A percentile compares a stretch with the other conserved stretches of the same genome.
phyloP scores from a whole-genome alignment of 2,888 invertebrate species.

The Cenopis cana region DNA sequence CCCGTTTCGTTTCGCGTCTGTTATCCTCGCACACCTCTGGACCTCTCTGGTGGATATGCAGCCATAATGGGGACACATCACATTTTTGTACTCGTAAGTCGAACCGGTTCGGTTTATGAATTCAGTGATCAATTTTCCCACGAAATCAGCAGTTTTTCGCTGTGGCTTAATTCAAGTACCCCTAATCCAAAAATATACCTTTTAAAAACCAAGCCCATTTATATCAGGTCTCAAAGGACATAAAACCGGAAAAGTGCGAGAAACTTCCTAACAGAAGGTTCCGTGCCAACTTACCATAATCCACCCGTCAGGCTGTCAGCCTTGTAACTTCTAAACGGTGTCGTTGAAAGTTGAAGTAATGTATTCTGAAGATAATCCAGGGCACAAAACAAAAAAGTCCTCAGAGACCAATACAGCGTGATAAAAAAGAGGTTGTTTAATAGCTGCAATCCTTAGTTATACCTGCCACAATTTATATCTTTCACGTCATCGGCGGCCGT shows the following conservation, averaged over 20 bases:
- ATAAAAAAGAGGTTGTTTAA: slow-evolving; percentile 19
- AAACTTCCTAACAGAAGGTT: slow-evolving; percentile 36
- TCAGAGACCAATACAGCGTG: slow-evolving; percentile 33
- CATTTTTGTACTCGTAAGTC: neutral
- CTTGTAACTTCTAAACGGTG: slow-evolving; percentile 44
- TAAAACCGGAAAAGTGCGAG: slow-evolving; percentile 34
- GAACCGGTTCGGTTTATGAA: too few relatives aligned
- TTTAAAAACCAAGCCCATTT: slow-evolving; percentile 23
- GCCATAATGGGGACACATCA: too few relatives aligned
- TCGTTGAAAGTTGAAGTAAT: slow-evolving; percentile 42
- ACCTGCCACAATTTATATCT: neutral
- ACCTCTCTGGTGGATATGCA: too few relatives aligned
- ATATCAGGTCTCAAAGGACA: slow-evolving; percentile 37
- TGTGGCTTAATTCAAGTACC: neutral
- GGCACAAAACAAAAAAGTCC: slow-evolving; percentile 40
- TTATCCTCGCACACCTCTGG: too few relatives aligned
- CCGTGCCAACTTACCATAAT: slow-evolving; percentile 42
- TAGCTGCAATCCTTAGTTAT: slow-evolving; percentile 7
- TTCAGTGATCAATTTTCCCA: neutral
- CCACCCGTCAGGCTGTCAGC: slow-evolving; percentile 42
- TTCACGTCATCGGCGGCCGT: neutral
- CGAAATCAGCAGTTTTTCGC: neutral
- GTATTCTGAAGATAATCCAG: slow-evolving; percentile 42
- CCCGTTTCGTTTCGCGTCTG: too few relatives aligned
- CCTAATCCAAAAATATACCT: slow-evolving; percentile 10